These are phyloP conservation scores for Saccostrea echinata DNA, from an alignment of 1,140 invertebrate genomes.

Conservation along the genomic window DNA sequence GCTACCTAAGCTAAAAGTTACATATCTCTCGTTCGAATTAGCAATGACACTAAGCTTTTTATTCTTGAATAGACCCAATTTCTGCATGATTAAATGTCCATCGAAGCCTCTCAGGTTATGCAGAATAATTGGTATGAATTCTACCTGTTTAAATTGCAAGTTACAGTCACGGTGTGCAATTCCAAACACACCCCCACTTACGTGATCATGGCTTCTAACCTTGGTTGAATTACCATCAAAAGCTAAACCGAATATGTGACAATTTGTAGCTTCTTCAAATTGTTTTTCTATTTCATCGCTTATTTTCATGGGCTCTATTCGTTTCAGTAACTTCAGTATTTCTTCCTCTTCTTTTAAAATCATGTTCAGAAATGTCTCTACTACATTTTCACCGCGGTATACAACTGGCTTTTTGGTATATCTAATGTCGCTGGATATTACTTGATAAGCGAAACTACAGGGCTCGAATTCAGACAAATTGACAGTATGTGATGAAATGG, in stretches of 20 bases:
- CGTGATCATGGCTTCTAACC: slow-evolving; percentile 54
- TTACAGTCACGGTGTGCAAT: slow-evolving; percentile 49
- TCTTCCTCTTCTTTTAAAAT: slow-evolving; percentile 36
- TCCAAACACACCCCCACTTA: slow-evolving; percentile 43
- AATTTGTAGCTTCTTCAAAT: slow-evolving; percentile 37
- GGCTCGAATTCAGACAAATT: slow-evolving; percentile 37
- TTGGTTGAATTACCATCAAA: slow-evolving; percentile 27
- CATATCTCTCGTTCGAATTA: slow-evolving; percentile 76
- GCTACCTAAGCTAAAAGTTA: slow-evolving; percentile 51
- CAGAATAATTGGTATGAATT: slow-evolving; percentile 76
- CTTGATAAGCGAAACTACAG: slow-evolving; percentile 47
- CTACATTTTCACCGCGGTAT: slow-evolving; percentile 41
- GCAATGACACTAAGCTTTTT: slow-evolving; percentile 74
- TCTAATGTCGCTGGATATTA: slow-evolving; percentile 27
- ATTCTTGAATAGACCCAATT: slow-evolving; percentile 65
- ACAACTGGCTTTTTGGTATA: slow-evolving; percentile 51
- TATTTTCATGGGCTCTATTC: slow-evolving; percentile 35
- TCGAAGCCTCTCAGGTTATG: slow-evolving; percentile 79
- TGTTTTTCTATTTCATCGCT: not conserved
- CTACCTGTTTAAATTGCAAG: slow-evolving; percentile 50
- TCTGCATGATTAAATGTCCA: slow-evolving; percentile 75
- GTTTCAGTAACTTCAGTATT: slow-evolving; percentile 6
- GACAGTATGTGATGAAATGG: slow-evolving; percentile 25
- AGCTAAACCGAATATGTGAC: slow-evolving; percentile 35
- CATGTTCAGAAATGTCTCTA: slow-evolving; percentile 32